Evolutionary conservation across 2,113 vertebrate species (phyloP), one percentile per base, ranked within the genome.

Genomic region (Sander vitreus): DNA sequence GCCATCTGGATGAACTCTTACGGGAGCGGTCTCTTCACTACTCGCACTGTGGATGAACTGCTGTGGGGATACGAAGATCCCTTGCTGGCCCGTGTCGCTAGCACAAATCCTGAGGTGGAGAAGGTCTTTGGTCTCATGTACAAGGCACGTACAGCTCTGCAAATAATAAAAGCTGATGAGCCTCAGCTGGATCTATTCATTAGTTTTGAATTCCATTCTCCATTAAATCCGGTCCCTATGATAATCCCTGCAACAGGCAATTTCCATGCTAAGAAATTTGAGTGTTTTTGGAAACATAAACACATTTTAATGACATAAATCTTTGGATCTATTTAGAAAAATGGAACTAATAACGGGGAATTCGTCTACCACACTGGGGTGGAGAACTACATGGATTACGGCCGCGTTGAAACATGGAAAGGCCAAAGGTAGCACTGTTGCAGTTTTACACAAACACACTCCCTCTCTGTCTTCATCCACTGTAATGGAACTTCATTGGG

Each of bases 1-100:
- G 72, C 88, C 10, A 0, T 94, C 0, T 71, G 27, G 81, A 95
- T 96, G 92, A 83, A 10, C 14, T 4, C 78, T 4, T 0, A 82
- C 0, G 16, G 58, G 5, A 91, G 89, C 57, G 89, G 84, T 0
- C 30, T 97, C 33, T 98, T 99, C 33, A 94, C 95, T 0, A 95
- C 94, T 0, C 96, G 30, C 78, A 94, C 95, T 0, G 96, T 97
- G 4, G 83, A 99, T 0, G 96, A 99, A 6, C 57, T 97, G 54
- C 94, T 99, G 51, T 99, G 98, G 98, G 98, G 98, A 57, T 99
- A 97, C 91, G 93, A 90, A 72, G 98, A 99, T 78, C 93, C 93
- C 25, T 77, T 99, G 36, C 90, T 99, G 53, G 73, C 62, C 0
- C 65, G 91, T 7, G 13, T 97, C 11, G 80, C 94, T 0, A 0